Conservation (phyloP, 1,140 invertebrate species). For the Eupeodes corollae region DNA sequence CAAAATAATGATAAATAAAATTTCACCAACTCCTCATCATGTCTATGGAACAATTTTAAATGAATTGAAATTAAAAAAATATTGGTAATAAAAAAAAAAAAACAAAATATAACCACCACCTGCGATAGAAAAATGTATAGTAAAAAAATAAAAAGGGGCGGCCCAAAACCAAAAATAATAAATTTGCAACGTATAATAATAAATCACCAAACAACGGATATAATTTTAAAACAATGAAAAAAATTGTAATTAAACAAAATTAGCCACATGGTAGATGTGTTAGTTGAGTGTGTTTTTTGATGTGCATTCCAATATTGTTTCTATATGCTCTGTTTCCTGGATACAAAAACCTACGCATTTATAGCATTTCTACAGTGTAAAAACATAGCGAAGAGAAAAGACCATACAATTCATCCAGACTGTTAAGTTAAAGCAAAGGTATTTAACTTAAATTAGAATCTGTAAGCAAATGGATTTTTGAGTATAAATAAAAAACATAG, state of each 20-base stretch:
- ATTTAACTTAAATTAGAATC: not conserved
- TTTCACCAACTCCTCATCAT: too few relatives aligned
- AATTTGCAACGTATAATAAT: not conserved
- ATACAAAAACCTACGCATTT: too few relatives aligned
- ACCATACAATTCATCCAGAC: not conserved
- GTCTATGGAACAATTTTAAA: not conserved
- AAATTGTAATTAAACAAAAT: not conserved
- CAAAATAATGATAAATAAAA: too few relatives aligned
- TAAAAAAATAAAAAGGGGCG: not conserved
- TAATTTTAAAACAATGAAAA: not conserved
- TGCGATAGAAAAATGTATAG: not conserved
- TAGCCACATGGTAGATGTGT: too few relatives aligned
- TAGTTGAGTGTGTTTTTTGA: too few relatives aligned
- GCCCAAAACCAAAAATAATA: not conserved
- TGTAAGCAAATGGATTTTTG: not conserved
- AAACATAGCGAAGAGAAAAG: too few relatives aligned
- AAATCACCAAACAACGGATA: not conserved
- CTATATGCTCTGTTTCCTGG: too few relatives aligned
- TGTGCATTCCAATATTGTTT: too few relatives aligned
- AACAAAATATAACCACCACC: too few relatives aligned
- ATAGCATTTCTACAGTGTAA: too few relatives aligned
- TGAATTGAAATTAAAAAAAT: not conserved
- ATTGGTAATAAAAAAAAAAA: not conserved
- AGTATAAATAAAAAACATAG: too few relatives aligned
- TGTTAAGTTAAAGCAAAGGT: too few relatives aligned